Evolutionary conservation across 2,888 invertebrate genomes (phyloP), one percentile per base, ranked within the genome.

Genomic region (Polydrusus pterygomalis): DNA sequence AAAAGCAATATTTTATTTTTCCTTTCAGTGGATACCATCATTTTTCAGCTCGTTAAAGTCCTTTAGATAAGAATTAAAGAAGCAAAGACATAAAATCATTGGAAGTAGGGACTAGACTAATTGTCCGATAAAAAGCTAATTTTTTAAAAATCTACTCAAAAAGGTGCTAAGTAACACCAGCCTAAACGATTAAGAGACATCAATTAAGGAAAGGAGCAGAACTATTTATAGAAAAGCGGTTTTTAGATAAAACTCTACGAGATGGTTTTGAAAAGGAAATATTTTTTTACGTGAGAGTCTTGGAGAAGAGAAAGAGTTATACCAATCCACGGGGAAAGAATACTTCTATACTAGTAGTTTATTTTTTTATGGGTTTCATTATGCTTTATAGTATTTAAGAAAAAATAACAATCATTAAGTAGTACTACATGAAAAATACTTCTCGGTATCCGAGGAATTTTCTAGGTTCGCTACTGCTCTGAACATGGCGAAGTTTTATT

Each of bases 81-180:
- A 74, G 54, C 63, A 70, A 25, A 56, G 68, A 75, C 80, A 81
- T 81, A 81, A 81, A 81, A 82, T 80, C 80, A 81, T 72, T 72
- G 81, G 79, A 81, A 80, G 83, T 84, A 83, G 84, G 83, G 58
- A 60, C 58, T 83, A 83, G 84, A 83, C 84, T 85, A 85, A 85
- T 85, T 87, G 86, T 86, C 82, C 84, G 85, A 85, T 60, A 60
- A 17, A 6, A 18, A 60, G 38, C 17, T 18, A 18, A 60, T 60
- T 60, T 60, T 18, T 38, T 18, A 9, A 15, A 1, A 40, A 60
- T 18, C 18, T 17, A 60, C 17, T 17, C 11, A 10, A 60, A 38
- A 60, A 60, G 58, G 58, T 60, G 58, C 38, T 38, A 60, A 60
- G 58, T 10, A 60, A 60, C 58, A 38, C 58, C 17, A 17, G 18